phyloP scores from a whole-genome alignment of 2,797 vertebrate genomes.

The Crocidura indochinensis region DNA sequence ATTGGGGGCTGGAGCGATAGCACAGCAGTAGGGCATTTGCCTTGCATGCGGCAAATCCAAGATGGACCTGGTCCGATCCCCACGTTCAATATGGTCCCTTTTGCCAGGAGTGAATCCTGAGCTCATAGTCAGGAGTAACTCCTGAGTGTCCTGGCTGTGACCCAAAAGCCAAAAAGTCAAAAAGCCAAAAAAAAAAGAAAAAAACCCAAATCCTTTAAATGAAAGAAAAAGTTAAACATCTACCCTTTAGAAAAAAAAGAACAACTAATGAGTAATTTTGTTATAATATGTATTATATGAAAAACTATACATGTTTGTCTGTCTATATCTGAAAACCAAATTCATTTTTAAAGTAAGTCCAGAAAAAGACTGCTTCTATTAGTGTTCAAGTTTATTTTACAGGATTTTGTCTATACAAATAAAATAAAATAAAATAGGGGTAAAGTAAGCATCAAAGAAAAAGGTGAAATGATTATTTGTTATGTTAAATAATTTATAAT shows the following conservation, averaged over 20 bases:
- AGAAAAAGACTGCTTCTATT: background rate
- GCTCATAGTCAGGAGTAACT: no score
- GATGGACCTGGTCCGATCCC: no score
- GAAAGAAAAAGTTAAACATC: no score
- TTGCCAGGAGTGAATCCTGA: no score
- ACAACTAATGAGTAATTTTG: background rate
- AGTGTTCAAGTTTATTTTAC: constrained; percentile 13
- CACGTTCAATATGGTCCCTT: no score
- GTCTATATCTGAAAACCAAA: background rate
- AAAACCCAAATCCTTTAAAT: no score
- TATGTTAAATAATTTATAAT: background rate
- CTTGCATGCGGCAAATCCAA: no score
- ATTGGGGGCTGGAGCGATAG: no score
- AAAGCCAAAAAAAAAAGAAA: no score
- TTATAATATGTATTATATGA: background rate
- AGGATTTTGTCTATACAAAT: constrained; percentile 2
- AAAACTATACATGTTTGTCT: background rate
- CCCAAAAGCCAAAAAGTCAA: no score
- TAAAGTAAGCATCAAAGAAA: background rate
- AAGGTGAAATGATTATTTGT: constrained; percentile 16
- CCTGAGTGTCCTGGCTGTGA: no score
- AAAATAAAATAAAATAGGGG: background rate
- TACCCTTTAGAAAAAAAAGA: background rate
- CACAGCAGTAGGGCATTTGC: no score
- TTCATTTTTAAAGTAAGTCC: background rate